Base-by-base conservation (phyloP, 1,140 invertebrate species). In the Xylocopa sonorina region DNA sequence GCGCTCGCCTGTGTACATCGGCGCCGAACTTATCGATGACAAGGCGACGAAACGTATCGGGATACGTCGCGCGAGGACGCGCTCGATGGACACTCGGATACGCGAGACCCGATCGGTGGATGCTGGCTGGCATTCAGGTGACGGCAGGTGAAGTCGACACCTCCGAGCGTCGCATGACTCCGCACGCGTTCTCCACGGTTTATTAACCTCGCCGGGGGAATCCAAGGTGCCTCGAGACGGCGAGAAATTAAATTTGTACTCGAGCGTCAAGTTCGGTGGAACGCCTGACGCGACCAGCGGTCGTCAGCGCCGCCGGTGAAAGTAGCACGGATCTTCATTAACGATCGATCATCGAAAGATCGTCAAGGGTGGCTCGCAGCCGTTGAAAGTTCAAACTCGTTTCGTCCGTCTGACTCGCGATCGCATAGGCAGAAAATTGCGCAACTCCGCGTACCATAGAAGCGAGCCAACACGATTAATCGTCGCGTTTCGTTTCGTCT, bases 381-480 rank as follows among this genome's bases (percentile, higher is more conserved):
- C 51, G 10, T 9, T 1, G 0, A 24, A 57, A 16, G 18, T 34
- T 63, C 66, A 24, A 48, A 63, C 55, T 48, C 41, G 32, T 60
- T 69, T 58, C 53, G n/a, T n/a, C n/a, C n/a, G n/a, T n/a, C n/a
- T n/a, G n/a, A n/a, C n/a, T n/a, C n/a, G n/a, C n/a, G n/a, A n/a
- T n/a, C n/a, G n/a, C n/a, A n/a, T n/a, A n/a, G 34, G 62, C 34
- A 12, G 57, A 38, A 41, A 60, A 43, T 82, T 79, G 64, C 68
- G 64, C 60, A 77, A 77, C 60, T n/a, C n/a, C 29, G 10, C 16
- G 68, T 68, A 63, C 57, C 67, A 46, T 60, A 41, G 43, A 34
- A 38, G n/a, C 32, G n/a, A 51, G 43, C 29, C 73, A 67, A 64
- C n/a, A 69, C 68, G 83, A 86, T 82, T 85, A 82, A 86, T 85